phyloP scores from a whole-genome alignment of 1,140 invertebrate species.

The Hyphantria cunea region DNA sequence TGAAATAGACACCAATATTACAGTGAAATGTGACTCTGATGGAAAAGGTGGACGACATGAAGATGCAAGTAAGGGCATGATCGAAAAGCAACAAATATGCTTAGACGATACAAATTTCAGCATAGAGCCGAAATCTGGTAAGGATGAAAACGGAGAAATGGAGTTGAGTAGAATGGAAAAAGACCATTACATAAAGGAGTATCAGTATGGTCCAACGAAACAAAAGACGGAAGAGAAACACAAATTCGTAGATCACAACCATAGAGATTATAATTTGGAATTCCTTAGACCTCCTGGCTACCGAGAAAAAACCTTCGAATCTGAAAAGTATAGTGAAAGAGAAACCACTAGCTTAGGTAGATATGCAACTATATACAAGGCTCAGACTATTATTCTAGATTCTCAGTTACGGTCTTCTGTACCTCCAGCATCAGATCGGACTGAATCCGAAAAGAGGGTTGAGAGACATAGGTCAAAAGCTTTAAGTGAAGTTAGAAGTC shows the following conservation, averaged over 20 bases:
- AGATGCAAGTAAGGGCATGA: neutral
- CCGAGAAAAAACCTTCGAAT: slow-evolving; percentile 48
- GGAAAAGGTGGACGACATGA: neutral
- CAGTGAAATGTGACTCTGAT: neutral
- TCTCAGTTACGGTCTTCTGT: slow-evolving; percentile 50
- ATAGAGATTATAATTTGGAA: slow-evolving; percentile 54
- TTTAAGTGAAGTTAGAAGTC: slow-evolving; percentile 53
- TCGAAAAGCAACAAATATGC: too few species aligned
- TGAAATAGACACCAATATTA: too few species aligned
- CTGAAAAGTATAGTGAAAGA: slow-evolving; percentile 32
- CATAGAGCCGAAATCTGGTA: too few species aligned
- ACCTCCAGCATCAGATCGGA: slow-evolving; percentile 32
- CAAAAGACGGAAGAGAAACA: slow-evolving; percentile 40
- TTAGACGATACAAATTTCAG: too few species aligned
- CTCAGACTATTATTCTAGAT: slow-evolving; percentile 55
- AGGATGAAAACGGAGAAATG: slow-evolving; percentile 9
- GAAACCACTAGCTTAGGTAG: slow-evolving; percentile 28
- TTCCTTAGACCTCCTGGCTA: slow-evolving; percentile 58
- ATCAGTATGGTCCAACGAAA: slow-evolving; percentile 43
- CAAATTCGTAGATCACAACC: slow-evolving; percentile 54
- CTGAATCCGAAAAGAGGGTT: slow-evolving; percentile 34
- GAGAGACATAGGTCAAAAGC: slow-evolving; percentile 50
- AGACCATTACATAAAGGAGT: slow-evolving; percentile 35
- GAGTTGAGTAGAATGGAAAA: neutral
- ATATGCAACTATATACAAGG: slow-evolving; percentile 55